Conservation (phyloP, 2,113 vertebrate genomes). For the Entelurus aequoreus region DNA sequence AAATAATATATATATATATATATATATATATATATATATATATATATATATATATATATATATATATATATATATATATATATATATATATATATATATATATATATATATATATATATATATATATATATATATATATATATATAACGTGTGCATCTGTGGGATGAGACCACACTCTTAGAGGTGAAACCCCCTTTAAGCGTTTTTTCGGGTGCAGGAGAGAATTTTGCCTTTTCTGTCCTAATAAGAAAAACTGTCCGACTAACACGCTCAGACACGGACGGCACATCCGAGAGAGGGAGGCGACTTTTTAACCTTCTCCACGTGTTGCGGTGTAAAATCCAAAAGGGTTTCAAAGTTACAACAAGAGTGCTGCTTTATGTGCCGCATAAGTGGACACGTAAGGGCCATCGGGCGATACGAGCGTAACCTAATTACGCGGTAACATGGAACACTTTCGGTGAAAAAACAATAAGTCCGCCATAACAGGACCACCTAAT, state of each 20-base stretch:
- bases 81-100: no score
- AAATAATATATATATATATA: no score
- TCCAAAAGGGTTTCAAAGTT: constrained; percentile 29
- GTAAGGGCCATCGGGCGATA: constrained; percentile 52
- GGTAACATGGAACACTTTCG: constrained; percentile 70
- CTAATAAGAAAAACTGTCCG: constrained; percentile 10
- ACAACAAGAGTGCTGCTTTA: constrained; percentile 50
- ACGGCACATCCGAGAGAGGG: background rate
- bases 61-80: no score
- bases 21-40: no score
- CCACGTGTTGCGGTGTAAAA: constrained; percentile 27
- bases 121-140: no score
- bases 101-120: no score
- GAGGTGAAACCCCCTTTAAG: constrained; percentile 15
- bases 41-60: no score
- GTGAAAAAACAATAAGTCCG: constrained; percentile 68
- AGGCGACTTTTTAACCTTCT: constrained; percentile 12
- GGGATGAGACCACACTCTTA: constrained; percentile 8
- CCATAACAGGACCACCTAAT: constrained; percentile 61
- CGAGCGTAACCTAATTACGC: constrained; percentile 60
- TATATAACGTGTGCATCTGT: background rate
- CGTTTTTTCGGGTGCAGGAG: constrained; percentile 1
- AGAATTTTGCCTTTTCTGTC: constrained; percentile 14
- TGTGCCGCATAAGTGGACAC: constrained; percentile 48
- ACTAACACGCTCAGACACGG: constrained; percentile 7